Base-by-base conservation (phyloP, 2,113 vertebrate genomes). In the Pseudorasbora parva region DNA sequence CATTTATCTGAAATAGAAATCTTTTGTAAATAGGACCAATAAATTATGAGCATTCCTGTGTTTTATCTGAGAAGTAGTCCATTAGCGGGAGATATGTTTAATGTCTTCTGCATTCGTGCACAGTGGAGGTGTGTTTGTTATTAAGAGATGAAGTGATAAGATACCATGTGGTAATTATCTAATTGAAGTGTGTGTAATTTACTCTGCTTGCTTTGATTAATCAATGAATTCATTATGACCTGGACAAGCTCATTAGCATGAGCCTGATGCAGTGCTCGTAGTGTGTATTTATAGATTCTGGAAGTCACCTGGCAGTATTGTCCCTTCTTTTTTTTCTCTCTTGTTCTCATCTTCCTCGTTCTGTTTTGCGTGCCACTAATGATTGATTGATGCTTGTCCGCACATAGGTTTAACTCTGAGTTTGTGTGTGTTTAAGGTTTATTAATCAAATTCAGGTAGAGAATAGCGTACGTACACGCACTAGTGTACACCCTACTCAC, bases 391-490 rank as follows among this genome's bases (percentile, higher is more conserved):
- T 84, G 79, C 77, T 68, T 12, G 2, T 45, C 47, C 17, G 11
- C 25, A 83, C 33, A 7, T 59, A 74, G 8, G 49, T 68, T 57
- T 77, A 56, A 57, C 21, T 37, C 5, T 1, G 73, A 74, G 81
- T 33, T 33, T 84, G 81, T 60, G 59, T 51, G 30, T 82, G 49
- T 83, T 45, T 8, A 78, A 74, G 72, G 84, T 88, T 84, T 85
- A 88, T 88, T 88, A 76, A 88, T 88, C 82, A 86, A 79, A 62
- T 85, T 79, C 82, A 80, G 59, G 68, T 66, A n/a, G 51, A 43
- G 81, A 81, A 47, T 59, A 60, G 84, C 51, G 21, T 54, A 66
- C 51, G 21, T 54, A 66, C 78, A 79, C 72, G 47, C 78, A 82
- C 78, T 64, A 27, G 77, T 64, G 15, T 57, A 11, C 71, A 49